Evolutionary conservation across 2,888 invertebrate genomes (phyloP).

Genomic region (Scaptomyza caliginosa): DNA sequence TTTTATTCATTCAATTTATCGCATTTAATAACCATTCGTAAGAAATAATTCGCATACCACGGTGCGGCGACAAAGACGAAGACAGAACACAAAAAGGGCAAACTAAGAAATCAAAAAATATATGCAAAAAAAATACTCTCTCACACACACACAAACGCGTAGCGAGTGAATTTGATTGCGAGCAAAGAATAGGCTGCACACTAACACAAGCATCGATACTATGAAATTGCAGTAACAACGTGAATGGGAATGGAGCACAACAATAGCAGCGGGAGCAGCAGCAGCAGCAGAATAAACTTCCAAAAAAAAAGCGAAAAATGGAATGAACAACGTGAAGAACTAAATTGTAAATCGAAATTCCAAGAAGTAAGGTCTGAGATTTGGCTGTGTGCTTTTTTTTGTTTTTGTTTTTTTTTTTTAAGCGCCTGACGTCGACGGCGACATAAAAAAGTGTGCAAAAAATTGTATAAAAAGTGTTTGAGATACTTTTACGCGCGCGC

Average conservation of each 20-base stretch:
- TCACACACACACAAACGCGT: slow-evolving; percentile 18
- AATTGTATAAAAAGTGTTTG: slow-evolving; percentile 60
- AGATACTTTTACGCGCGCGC: slow-evolving; percentile 75
- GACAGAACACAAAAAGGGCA: slow-evolving; percentile 61
- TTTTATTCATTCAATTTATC: neutral
- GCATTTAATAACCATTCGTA: neutral
- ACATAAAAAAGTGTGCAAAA: slow-evolving; percentile 57
- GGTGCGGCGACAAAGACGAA: slow-evolving; percentile 48
- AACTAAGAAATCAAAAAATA: slow-evolving; percentile 56
- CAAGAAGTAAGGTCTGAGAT: slow-evolving; percentile 71
- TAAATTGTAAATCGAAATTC: slow-evolving; percentile 79
- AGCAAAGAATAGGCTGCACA: slow-evolving; percentile 68
- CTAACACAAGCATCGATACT: slow-evolving; percentile 36
- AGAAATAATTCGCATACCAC: slow-evolving; percentile 45
- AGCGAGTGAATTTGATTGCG: slow-evolving; percentile 63
- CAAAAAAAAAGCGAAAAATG: slow-evolving; percentile 32
- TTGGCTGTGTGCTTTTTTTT: slow-evolving; percentile 36
- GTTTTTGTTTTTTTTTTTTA: slow-evolving; percentile 30
- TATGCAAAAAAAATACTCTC: slow-evolving; percentile 70
- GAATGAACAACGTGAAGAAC: slow-evolving; percentile 64
- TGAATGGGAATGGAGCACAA: slow-evolving; percentile 69
- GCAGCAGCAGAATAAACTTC: slow-evolving; percentile 42
- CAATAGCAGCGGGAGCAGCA: slow-evolving; percentile 59
- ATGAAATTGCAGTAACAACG: slow-evolving; percentile 73
- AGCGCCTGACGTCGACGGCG: slow-evolving; percentile 55